Evolutionary conservation across 2,888 invertebrate genomes (phyloP).

Genomic region (Strigamia maritima): DNA sequence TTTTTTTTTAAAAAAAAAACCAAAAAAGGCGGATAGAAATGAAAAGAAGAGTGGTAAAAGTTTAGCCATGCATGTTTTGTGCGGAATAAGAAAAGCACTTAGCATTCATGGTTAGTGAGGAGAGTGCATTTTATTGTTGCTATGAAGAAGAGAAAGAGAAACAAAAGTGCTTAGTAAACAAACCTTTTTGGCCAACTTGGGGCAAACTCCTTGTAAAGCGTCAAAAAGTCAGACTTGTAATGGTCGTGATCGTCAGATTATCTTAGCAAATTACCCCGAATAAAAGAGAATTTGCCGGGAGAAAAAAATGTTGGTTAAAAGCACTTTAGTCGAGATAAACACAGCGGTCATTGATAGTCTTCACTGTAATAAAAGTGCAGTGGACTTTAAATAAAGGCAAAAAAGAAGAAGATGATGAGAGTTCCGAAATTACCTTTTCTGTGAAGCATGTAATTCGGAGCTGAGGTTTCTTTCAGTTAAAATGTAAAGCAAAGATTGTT

Average conservation of each 20-base stretch:
- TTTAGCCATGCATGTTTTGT: background rate
- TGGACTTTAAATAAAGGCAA: background rate
- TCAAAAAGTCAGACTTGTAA: constrained; percentile 14
- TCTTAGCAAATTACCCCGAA: constrained; percentile 1
- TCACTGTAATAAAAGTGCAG: background rate
- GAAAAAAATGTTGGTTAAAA: background rate
- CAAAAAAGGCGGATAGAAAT: background rate
- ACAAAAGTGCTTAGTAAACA: constrained; percentile 9
- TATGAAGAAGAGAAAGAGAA: background rate
- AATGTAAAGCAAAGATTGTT: background rate
- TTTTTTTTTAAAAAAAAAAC: background rate
- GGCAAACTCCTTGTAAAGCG: background rate
- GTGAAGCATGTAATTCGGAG: background rate
- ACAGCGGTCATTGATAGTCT: background rate
- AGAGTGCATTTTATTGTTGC: background rate
- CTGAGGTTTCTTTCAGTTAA: background rate
- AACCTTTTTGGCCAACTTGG: constrained; percentile 8
- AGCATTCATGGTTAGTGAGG: constrained; percentile 14
- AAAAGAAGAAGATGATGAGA: background rate
- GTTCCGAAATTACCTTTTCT: background rate
- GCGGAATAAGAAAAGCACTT: constrained; percentile 4
- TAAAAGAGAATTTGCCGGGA: background rate
- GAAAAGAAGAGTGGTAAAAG: background rate
- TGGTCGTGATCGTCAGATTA: constrained; percentile 10
- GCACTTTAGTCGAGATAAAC: background rate